Percentiles rank a stretch among this genome's conserved stretches.
Evolutionary conservation across 2,113 vertebrate species (phyloP).

Genomic region (Cygnus atratus): DNA sequence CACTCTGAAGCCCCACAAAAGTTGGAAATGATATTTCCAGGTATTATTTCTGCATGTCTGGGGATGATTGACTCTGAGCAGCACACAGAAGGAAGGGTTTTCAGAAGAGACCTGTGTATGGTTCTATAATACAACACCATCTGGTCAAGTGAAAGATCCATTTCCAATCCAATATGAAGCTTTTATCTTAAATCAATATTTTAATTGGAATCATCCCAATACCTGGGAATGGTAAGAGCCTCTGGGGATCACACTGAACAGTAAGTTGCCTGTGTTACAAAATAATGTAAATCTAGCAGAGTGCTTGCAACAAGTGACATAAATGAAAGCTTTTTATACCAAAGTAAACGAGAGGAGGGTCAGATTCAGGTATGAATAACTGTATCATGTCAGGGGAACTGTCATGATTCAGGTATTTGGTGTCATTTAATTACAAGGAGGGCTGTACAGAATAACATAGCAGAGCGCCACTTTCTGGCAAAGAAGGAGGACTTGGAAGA

Average conservation of each 20-base stretch:
- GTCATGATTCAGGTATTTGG: neutral
- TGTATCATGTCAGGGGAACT: neutral
- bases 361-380: neutral
- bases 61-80: neutral
- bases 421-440: neutral
- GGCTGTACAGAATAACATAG: neutral
- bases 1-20: neutral
- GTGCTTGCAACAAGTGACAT: neutral
- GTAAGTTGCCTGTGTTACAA: neutral
- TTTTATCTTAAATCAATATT: slow-evolving; percentile 17
- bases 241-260: neutral
- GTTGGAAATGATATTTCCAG: neutral
- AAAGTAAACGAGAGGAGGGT: neutral
- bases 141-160: neutral
- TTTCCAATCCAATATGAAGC: slow-evolving; percentile 9
- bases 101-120: neutral
- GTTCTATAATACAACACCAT: neutral
- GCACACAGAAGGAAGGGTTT: neutral
- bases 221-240: neutral
- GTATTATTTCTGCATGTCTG: neutral
- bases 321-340: neutral
- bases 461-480: neutral
- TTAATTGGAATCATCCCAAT: neutral
- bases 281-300: neutral
- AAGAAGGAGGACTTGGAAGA: neutral